Evolutionary conservation across 30 jellyfish, hydroid and myxozoan species (phyloP), one percentile per base, ranked within the genome.

Genomic region (Hydractinia echinata): DNA sequence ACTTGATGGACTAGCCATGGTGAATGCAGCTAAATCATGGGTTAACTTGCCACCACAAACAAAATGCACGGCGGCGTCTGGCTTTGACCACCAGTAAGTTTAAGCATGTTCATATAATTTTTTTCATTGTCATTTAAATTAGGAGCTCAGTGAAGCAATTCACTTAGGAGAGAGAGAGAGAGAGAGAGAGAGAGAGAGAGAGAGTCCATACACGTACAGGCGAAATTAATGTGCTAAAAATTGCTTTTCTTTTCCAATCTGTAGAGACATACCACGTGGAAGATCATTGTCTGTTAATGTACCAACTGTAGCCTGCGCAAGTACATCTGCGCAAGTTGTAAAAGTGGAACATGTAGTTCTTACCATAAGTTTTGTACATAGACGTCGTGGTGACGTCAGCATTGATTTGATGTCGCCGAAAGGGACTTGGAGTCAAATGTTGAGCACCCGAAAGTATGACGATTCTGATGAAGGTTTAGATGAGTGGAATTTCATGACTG

Each of bases 401-500:
- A 86, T 95, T n/a, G 97, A 95, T 74, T 81, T 95, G 61, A 78
- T 80, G 51, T 89, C 97, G n/a, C 99, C 99, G 48, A 82, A 87
- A 8, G 96, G 95, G 54, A 89, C 99, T 19, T 61, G 91, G 67
- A 95, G 99, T 77, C 97, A 95, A 72, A 95, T 95, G 97, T 86
- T 95, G 68, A 95, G 99, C 93, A 87, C 99, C 16, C 72, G 99
- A 51, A 86, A 84, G 73, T 95, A 95, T 72, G 99, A 95, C 58
- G 97, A 89, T 19, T 89, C 97, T 10, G 97, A 89, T 66, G 99
- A 95, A 81, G 99, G 99, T 4, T 95, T 95, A 14, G 99, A 95
- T 73, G 97, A 95, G 61, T 95, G 99, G 99, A 95, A 89, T 81
- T 95, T 95, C 94, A 95, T 95, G 99, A 95, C 97, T 11, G 97